Evolutionary conservation across 2,113 vertebrate species (phyloP).

Genomic region (Erpornis zantholeuca): DNA sequence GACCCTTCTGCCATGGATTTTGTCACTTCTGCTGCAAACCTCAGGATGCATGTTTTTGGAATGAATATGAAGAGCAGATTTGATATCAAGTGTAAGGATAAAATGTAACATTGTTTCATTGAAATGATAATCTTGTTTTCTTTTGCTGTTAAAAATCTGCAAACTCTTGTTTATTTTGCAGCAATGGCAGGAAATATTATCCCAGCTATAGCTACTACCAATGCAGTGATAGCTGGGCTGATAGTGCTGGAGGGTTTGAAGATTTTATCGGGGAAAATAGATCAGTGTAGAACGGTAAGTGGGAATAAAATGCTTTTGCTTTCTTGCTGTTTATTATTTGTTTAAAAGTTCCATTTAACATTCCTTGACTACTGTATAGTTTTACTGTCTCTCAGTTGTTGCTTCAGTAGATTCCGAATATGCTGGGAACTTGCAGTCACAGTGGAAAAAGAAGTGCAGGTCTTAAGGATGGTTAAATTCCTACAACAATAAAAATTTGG

Average conservation of each 20-base stretch:
- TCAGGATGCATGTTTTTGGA: slow-evolving; percentile 98
- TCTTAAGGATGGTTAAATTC: background rate
- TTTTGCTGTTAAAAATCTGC: background rate
- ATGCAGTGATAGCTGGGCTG: slow-evolving; percentile 94
- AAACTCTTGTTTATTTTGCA: slow-evolving; percentile 61
- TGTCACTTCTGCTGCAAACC: slow-evolving; percentile 92
- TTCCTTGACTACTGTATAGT: background rate
- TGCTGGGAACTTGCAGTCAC: background rate
- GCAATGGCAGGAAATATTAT: slow-evolving; percentile 99
- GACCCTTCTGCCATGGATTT: slow-evolving; percentile 97
- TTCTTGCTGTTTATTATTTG: background rate
- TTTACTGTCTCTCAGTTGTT: background rate
- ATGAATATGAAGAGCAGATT: slow-evolving; percentile 99
- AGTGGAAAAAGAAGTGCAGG: background rate
- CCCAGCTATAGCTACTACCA: slow-evolving; percentile 97
- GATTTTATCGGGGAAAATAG: slow-evolving; percentile 90
- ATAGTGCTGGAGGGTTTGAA: slow-evolving; percentile 94
- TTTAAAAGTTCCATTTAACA: background rate
- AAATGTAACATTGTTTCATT: background rate
- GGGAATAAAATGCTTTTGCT: background rate
- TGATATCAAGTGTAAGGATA: slow-evolving; percentile 94
- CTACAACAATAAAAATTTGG: background rate
- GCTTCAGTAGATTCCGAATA: background rate
- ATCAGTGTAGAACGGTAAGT: slow-evolving; percentile 92
- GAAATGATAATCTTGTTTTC: background rate